phyloP scores from a whole-genome alignment of 2,113 vertebrate species.

The Aegotheles bennettii region DNA sequence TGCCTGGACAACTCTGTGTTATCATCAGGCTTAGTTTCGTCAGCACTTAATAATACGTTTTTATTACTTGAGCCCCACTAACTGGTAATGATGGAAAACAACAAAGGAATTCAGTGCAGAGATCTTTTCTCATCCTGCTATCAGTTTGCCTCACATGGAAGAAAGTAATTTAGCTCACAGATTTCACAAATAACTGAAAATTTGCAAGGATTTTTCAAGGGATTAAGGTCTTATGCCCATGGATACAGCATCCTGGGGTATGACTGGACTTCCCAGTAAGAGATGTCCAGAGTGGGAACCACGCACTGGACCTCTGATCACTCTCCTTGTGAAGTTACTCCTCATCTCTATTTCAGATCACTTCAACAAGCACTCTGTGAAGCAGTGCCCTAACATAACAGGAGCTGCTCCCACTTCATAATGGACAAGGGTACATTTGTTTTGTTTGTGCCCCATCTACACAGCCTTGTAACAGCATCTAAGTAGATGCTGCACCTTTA shows the following conservation, averaged over 20 bases:
- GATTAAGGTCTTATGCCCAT: background rate
- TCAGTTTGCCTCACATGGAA: background rate
- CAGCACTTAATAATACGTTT: background rate
- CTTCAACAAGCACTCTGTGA: background rate
- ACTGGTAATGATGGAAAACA: background rate
- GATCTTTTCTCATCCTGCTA: background rate
- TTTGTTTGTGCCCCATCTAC: background rate
- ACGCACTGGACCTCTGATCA: background rate
- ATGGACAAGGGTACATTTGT: background rate
- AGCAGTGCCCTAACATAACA: background rate
- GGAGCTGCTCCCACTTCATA: background rate
- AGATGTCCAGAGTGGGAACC: background rate
- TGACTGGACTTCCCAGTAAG: background rate
- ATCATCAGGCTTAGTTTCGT: background rate
- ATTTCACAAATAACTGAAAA: background rate
- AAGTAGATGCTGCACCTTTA: background rate
- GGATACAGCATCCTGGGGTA: fast-evolving
- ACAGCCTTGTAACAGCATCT: background rate
- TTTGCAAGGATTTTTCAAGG: background rate
- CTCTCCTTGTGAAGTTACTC: background rate
- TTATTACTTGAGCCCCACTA: background rate
- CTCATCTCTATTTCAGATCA: background rate
- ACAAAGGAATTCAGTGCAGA: background rate
- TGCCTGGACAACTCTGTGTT: background rate
- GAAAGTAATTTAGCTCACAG: background rate